These are phyloP conservation scores for Hippocampus barbouri DNA, from an alignment of 2,113 vertebrate genomes.

Conservation along the genomic window DNA sequence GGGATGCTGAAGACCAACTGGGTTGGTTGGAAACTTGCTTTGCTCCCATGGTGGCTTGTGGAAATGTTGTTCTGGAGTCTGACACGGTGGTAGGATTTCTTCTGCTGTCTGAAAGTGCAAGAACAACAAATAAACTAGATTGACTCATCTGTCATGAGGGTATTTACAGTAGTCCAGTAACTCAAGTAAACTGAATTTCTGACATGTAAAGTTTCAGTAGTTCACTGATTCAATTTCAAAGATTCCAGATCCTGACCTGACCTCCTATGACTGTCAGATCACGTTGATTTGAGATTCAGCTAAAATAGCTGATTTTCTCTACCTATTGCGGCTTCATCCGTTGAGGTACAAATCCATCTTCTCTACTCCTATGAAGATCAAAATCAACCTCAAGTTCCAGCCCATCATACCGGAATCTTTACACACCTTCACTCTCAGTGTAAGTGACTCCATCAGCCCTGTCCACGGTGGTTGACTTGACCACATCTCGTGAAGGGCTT, in stretches of 20 bases:
- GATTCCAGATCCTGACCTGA: neutral
- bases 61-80: neutral
- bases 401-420: neutral
- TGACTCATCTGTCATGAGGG: neutral
- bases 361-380: neutral
- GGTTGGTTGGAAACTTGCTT: neutral
- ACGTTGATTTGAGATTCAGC: too few relatives aligned
- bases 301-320: too few relatives aligned
- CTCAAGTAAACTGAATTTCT: neutral
- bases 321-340: too few relatives aligned
- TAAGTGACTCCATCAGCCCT: neutral
- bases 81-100: neutral
- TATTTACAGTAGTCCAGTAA: neutral
- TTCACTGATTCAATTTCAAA: neutral
- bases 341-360: too few relatives aligned
- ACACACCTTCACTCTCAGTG: slow-evolving; percentile 31
- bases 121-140: neutral
- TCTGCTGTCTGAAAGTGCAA: slow-evolving; percentile 13
- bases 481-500: neutral
- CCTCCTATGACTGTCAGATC: too few relatives aligned
- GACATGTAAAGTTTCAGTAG: neutral
- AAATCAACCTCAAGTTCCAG: neutral
- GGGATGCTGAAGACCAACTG: neutral
- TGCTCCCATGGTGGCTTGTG: slow-evolving; percentile 14
- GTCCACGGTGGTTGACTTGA: neutral